A percentile compares a stretch with the other conserved stretches of the same genome.
phyloP scores from a whole-genome alignment of 1,140 invertebrate genomes.

The Batillaria attramentaria region DNA sequence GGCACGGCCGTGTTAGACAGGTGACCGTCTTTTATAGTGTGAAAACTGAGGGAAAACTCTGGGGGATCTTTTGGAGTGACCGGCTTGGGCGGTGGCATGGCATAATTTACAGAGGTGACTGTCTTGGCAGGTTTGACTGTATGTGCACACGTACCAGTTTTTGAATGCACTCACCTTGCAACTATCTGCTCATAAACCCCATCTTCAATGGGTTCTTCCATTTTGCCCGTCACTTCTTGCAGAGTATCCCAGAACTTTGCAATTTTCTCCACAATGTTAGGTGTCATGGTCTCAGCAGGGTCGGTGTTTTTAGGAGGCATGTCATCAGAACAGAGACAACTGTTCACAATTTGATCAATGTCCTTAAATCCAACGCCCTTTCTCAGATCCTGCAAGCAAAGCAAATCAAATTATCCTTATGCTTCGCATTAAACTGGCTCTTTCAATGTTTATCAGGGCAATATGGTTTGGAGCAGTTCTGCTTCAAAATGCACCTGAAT shows the following conservation, averaged over 20 bases:
- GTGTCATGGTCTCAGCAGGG: not conserved
- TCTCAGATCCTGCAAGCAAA: not conserved
- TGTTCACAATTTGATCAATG: not conserved
- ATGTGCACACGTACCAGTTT: no score
- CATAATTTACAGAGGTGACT: no score
- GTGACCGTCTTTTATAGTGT: no score
- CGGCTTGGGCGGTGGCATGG: no score
- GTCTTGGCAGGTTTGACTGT: no score
- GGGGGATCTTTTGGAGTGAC: no score
- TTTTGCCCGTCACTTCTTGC: not conserved
- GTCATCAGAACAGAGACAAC: not conserved
- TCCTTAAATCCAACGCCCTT: not conserved
- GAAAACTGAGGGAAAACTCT: no score
- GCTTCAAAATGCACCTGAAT: not conserved
- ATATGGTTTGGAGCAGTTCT: conserved; percentile 6
- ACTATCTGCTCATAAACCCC: conserved; percentile 1
- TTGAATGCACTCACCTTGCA: conserved; percentile 1
- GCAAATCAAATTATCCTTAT: not conserved
- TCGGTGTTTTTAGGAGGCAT: not conserved
- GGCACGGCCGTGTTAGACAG: no score
- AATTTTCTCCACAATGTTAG: not conserved
- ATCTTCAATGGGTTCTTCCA: not conserved
- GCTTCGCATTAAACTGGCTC: not conserved
- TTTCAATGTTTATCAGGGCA: not conserved
- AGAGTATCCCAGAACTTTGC: not conserved